phyloP scores from a whole-genome alignment of 2,888 invertebrate species.

The Nephrotoma appendiculata region DNA sequence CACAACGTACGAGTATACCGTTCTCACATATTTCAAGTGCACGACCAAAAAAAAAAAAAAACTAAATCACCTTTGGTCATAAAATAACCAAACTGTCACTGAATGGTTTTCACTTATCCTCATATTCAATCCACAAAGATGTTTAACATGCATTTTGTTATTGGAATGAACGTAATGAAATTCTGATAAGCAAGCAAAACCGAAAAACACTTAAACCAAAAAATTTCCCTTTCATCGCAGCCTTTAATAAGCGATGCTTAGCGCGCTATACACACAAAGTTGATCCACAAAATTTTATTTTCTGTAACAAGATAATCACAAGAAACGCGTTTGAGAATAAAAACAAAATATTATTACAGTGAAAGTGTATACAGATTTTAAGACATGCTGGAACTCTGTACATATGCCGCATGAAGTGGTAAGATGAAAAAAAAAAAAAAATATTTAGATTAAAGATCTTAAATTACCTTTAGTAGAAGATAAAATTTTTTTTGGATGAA shows the following conservation, averaged over 20 bases:
- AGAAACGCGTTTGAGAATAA: background rate
- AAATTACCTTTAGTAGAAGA: background rate
- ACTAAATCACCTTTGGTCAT: background rate
- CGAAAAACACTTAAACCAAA: background rate
- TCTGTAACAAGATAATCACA: background rate
- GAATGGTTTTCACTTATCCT: background rate
- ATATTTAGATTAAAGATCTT: background rate
- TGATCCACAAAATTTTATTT: background rate
- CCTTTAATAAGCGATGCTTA: background rate
- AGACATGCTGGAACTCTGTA: background rate
- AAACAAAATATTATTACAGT: background rate
- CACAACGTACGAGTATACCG: background rate
- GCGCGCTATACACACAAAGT: background rate
- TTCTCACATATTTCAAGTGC: background rate
- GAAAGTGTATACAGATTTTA: background rate
- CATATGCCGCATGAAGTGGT: background rate
- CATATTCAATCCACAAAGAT: background rate
- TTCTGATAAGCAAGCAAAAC: background rate
- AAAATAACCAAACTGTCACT: background rate
- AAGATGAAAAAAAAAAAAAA: background rate
- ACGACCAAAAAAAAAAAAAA: background rate
- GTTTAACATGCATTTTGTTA: background rate
- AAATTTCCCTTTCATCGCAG: background rate
- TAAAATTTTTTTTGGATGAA: background rate
- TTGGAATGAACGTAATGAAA: background rate